Evolutionary conservation across 2,888 invertebrate species (phyloP), one percentile per base, ranked within the genome.

Genomic region (Eupithecia tripunctaria): DNA sequence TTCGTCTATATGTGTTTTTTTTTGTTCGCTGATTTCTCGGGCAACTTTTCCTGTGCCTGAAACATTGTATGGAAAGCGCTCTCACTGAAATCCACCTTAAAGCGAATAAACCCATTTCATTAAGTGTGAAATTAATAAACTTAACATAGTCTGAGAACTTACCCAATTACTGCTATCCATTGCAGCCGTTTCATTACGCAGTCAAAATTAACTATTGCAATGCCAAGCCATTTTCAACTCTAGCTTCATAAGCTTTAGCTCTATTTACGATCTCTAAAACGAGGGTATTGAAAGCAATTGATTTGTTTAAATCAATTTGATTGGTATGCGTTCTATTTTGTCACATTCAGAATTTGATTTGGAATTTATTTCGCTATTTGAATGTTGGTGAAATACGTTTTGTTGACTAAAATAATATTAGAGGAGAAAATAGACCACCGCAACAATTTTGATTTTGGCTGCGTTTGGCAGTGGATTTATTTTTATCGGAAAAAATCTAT

Each of bases 111-210:
- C 59, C 43, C 36, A 59, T 64, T 64, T 59, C 56, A 71, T 69
- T 56, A 69, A 71, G 29, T 70, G 64, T 70, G 66, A 76, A 72
- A 67, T 76, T 74, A 75, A 71, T 74, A 73, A 75, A 75, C 70
- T 75, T 72, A 67, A 59, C 69, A 66, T 62, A 63, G 70, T 70
- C 65, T 63, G 64, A 72, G 71, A 72, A 69, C 73, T 67, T 65
- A 65, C 72, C 38, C 70, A 73, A 73, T 78, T 72, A 74, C 66
- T 75, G 60, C 68, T 60, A 76, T 73, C 70, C 66, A 59, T 68
- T 78, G 75, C 74, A 78, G 74, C 73, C 67, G 76, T 68, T 73
- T 60, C 68, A 70, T 66, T 71, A 60, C 38, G 21, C 21, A 47
- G 27, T 64, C 68, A 29, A 56, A 70, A 64, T 68, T 69, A 74